Evolutionary conservation across 2,797 vertebrate genomes (phyloP).

Genomic region (Lepilemur ruficaudatus): DNA sequence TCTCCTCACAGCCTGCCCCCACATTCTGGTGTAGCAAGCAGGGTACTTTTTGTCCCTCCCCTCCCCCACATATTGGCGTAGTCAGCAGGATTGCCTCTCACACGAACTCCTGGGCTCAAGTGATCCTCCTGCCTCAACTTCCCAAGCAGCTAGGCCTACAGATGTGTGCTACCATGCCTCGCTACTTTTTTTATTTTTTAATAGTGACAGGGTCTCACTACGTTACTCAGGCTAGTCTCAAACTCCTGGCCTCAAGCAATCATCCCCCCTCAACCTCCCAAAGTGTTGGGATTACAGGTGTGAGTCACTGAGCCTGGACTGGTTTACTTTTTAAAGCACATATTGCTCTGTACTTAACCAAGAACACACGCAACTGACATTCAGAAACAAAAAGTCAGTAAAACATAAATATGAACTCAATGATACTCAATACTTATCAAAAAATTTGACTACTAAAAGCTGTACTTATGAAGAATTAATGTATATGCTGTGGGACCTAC

Average conservation of each 20-base stretch:
- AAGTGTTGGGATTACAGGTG: not conserved
- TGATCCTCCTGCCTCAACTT: not conserved
- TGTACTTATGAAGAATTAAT: not conserved
- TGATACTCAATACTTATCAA: not conserved
- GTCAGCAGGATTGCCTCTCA: too few relatives aligned
- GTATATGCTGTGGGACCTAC: not conserved
- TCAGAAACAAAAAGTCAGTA: not conserved
- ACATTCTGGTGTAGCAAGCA: too few relatives aligned
- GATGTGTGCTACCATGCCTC: not conserved
- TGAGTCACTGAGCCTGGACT: not conserved
- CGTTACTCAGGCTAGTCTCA: not conserved
- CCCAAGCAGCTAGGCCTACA: not conserved
- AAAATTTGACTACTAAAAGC: not conserved
- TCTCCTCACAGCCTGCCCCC: too few relatives aligned
- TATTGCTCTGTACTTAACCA: not conserved
- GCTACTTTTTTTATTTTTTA: not conserved
- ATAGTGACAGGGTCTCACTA: not conserved
- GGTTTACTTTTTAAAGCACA: conserved; percentile 41
- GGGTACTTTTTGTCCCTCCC: too few relatives aligned
- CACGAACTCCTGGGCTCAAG: not conserved
- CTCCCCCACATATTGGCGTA: too few relatives aligned
- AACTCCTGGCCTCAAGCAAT: not conserved
- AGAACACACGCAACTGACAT: not conserved
- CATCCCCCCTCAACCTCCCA: not conserved
- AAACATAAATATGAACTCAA: not conserved